These are phyloP conservation scores for Orycteropus afer DNA, from an alignment of 2,113 vertebrate genomes.

Conservation along the genomic window DNA sequence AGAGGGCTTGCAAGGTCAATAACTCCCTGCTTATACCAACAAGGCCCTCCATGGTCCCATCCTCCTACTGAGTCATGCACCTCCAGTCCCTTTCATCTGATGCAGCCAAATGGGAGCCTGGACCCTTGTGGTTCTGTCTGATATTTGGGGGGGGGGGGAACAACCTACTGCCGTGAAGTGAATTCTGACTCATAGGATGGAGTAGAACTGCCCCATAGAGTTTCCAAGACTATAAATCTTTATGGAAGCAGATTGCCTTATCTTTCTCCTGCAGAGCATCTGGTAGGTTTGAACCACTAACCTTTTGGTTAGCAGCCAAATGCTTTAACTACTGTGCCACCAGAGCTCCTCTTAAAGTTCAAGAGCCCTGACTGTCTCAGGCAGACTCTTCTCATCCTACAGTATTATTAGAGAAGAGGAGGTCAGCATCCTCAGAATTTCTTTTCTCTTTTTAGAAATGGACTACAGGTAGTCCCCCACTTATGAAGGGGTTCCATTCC, in stretches of 20 bases:
- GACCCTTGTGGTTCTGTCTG: not conserved
- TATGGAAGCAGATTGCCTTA: too few species aligned
- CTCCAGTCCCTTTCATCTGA: not conserved
- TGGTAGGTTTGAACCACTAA: too few species aligned
- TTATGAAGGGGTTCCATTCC: not conserved
- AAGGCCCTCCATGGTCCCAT: not conserved
- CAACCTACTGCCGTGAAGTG: too few species aligned
- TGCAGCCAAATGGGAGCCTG: not conserved
- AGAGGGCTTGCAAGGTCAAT: not conserved
- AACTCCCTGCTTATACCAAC: not conserved
- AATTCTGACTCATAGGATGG: too few species aligned
- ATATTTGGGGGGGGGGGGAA: too few species aligned
- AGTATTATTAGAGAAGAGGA: constrained; percentile 2
- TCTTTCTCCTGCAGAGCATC: too few species aligned
- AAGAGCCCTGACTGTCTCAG: not conserved
- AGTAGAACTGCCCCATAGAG: too few species aligned
- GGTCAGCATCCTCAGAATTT: not conserved
- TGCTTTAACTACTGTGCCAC: too few species aligned
- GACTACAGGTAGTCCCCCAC: not conserved
- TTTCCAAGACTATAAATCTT: too few species aligned
- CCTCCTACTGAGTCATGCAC: not conserved
- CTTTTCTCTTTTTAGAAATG: not conserved
- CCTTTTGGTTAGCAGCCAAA: too few species aligned
- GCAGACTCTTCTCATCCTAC: not conserved
- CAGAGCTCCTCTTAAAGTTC: not conserved